phyloP scores from a whole-genome alignment of 2,113 vertebrate species.

The Tachysurus fulvidraco region DNA sequence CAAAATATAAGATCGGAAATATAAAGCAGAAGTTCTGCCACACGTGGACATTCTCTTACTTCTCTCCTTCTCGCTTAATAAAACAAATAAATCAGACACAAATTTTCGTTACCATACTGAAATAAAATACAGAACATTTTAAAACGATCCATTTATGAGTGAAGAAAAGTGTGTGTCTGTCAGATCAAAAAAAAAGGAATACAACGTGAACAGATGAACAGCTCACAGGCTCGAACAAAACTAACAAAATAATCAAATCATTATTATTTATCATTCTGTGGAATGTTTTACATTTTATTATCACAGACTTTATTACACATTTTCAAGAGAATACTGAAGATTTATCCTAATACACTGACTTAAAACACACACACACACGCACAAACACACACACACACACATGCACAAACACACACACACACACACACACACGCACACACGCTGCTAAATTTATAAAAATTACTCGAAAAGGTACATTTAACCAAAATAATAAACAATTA shows the following conservation, averaged over 20 bases:
- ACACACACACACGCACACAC: not conserved
- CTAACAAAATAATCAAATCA: not conserved
- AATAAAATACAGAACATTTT: not conserved
- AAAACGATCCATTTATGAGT: not conserved
- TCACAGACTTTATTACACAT: not conserved
- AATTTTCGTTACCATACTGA: not conserved
- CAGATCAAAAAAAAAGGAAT: not conserved
- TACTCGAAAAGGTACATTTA: not conserved
- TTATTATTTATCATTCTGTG: not conserved
- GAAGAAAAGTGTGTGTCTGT: not conserved
- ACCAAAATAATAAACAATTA: not conserved
- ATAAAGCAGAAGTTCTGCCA: not conserved
- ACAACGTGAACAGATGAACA: not conserved
- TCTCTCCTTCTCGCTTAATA: not conserved
- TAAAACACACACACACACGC: not conserved
- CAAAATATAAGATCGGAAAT: not conserved
- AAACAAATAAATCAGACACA: not conserved
- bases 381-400: not conserved
- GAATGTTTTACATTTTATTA: not conserved
- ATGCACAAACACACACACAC: not conserved
- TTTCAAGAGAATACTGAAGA: not conserved
- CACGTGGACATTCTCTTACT: not conserved
- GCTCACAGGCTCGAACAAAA: not conserved
- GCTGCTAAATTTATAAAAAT: not conserved
- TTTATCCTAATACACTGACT: not conserved